Percentiles rank a stretch among this genome's conserved stretches.
These are phyloP conservation scores for Cydia pomonella DNA, from an alignment of 1,140 invertebrate genomes.

Conservation along the genomic window DNA sequence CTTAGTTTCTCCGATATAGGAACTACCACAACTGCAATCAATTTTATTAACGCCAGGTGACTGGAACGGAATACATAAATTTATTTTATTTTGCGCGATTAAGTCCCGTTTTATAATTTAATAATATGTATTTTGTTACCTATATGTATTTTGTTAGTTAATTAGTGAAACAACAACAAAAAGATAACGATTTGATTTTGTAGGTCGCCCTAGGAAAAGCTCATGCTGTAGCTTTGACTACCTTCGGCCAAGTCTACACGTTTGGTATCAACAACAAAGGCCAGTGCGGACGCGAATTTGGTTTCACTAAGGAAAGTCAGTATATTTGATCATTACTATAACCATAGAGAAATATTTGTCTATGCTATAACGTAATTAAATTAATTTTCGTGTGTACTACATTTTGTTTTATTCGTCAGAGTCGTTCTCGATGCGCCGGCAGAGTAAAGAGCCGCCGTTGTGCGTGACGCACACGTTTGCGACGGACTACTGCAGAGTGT, in stretches of 20 bases:
- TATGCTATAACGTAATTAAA: background rate
- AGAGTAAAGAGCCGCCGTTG: constrained; percentile 81
- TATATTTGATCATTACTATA: constrained; percentile 7
- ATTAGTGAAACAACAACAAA: background rate
- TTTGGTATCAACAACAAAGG: constrained; percentile 99
- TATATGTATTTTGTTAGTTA: too few species aligned
- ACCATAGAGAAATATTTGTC: too few species aligned
- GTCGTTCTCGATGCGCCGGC: constrained; percentile 48
- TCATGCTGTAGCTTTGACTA: constrained; percentile 93
- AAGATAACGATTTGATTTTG: constrained; percentile 23
- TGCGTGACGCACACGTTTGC: constrained; percentile 89
- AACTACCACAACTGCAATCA: too few species aligned
- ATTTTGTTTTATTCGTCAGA: background rate
- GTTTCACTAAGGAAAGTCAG: constrained; percentile 84
- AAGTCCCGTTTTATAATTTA: too few species aligned
- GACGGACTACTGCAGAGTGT: constrained; percentile 93
- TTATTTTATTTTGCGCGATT: too few species aligned
- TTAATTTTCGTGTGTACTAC: background rate
- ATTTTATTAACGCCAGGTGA: too few species aligned
- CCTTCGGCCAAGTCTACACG: constrained; percentile 95
- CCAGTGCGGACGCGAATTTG: constrained; percentile 96
- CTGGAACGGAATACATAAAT: too few species aligned
- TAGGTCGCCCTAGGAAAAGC: constrained; percentile 96
- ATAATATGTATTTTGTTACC: too few species aligned
- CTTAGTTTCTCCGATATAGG: too few species aligned